Conservation (phyloP, 2,888 invertebrate species). For the Caenorhabditis plicata region DNA sequence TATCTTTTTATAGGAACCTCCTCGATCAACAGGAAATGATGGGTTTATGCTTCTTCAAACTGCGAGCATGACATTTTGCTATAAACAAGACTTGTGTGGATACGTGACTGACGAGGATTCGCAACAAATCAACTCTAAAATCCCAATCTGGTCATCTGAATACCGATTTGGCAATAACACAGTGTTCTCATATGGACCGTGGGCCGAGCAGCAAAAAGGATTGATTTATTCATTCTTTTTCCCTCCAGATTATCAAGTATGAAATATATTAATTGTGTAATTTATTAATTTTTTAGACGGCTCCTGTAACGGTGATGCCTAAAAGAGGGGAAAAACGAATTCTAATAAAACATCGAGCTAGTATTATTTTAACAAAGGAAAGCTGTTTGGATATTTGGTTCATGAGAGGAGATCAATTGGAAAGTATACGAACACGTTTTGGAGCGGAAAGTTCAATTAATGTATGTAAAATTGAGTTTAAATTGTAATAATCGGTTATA, state of each 20-base stretch:
- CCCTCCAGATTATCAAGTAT: slow-evolving; percentile 71
- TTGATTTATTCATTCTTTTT: slow-evolving; percentile 93
- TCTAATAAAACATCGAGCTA: slow-evolving; percentile 50
- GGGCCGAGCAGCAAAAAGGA: slow-evolving; percentile 96
- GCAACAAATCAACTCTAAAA: slow-evolving; percentile 35
- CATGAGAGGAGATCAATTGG: slow-evolving; percentile 85
- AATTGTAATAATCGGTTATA: neutral
- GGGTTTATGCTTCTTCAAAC: slow-evolving; percentile 95
- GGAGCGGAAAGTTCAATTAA: slow-evolving; percentile 94
- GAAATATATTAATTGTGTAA: neutral
- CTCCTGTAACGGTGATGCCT: slow-evolving; percentile 32
- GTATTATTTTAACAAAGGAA: slow-evolving; percentile 82
- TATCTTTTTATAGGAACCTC: slow-evolving; percentile 76
- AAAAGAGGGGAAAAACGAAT: slow-evolving; percentile 45
- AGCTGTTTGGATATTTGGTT: slow-evolving; percentile 94
- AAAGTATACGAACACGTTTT: slow-evolving; percentile 91
- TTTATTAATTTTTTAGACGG: slow-evolving; percentile 13
- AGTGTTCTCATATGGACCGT: slow-evolving; percentile 95
- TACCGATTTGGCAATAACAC: slow-evolving; percentile 82
- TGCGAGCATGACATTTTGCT: slow-evolving; percentile 89
- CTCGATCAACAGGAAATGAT: slow-evolving; percentile 83
- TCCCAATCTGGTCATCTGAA: slow-evolving; percentile 59
- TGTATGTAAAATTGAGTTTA: slow-evolving; percentile 21
- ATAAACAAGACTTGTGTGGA: slow-evolving; percentile 89
- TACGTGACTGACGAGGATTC: slow-evolving; percentile 34